Evolutionary conservation across 2,113 vertebrate species (phyloP), one percentile per base, ranked within the genome.

Genomic region (Xiphophorus maculatus): DNA sequence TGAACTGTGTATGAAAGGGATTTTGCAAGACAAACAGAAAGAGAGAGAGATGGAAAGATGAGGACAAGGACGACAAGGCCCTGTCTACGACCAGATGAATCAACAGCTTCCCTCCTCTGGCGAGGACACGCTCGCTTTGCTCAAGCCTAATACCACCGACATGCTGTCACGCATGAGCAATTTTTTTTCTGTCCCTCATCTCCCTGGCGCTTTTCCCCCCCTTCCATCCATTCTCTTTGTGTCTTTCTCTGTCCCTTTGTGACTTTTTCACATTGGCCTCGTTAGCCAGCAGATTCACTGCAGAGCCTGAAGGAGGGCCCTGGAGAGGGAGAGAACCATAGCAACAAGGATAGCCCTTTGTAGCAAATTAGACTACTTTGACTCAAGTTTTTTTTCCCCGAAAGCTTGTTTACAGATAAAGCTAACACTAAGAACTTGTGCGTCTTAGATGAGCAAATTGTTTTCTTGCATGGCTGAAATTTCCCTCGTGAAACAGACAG

Each of bases 81-180:
- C 87, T 85, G 68, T 29, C 78, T 76, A 69, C 0, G 2, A 85
- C 80, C 80, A 80, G 81, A 83, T 81, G 74, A 87, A 86, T 85
- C 86, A 90, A 88, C 82, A 80, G 84, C 80, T 81, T 79, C 75
- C 84, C 44, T 91, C 88, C 84, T 89, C 86, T 88, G 87, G 90
- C 80, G 28, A 89, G 84, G 83, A 85, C 83, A 80, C 22, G 62
- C 63, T 87, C 14, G 3, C 77, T 85, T 77, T 73, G 69, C 74
- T 88, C 82, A 84, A 73, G 73, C 80, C 35, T 86, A 83, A 86
- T 83, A 69, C 75, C 87, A 82, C 64, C 76, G 73, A 86, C 80
- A 83, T 83, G 70, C 74, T 82, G 80, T 79, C 80, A 63, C 73
- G 15, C 72, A 40, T 42, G 30, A 40, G 69, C n/a, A 33, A 15